Evolutionary conservation across 2,113 vertebrate genomes (phyloP), one percentile per base, ranked within the genome.

Genomic region (Bostrychus sinensis): DNA sequence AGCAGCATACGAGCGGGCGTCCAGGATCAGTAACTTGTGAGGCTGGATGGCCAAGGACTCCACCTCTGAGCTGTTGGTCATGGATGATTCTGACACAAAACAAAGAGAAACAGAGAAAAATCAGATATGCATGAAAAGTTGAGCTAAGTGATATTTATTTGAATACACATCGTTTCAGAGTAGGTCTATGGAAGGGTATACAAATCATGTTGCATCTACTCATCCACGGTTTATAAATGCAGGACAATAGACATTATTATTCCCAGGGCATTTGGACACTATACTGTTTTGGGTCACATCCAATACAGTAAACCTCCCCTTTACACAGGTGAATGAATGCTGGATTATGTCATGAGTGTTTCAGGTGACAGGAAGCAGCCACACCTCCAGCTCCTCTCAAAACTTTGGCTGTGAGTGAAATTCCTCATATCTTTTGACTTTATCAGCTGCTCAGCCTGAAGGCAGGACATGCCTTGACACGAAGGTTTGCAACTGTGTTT

Each of bases 1-100:
- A 0, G 97, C 97, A 6, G 97, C 95, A 0, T 98, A 99, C 0
- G 96, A 98, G 7, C 97, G 88, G 0, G 97, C 97, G 0, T 99
- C 97, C 76, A 99, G 78, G 81, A 99, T 98, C 68, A 99, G 74
- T 58, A 99, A 92, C 82, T 96, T 99, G 86, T 95, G 95, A 2
- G 94, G 94, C 63, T 96, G 94, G 54, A 92, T 91, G 8, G 92
- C 89, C 86, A 95, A 70, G 10, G 90, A 92, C 78, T 96, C 96
- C 72, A 92, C 92, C 91, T 94, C 94, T 3, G 95, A 92, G 82
- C 94, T 89, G 23, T 97, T 95, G 38, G 95, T 94, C 63, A 96
- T 86, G 46, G 95, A 96, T 66, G 97, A 94, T 78, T 97, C 97
- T 99, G 75, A 65, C 3, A 62, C 2, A 70, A 37, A 60, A 36